Percentiles rank a stretch among this genome's conserved stretches.
Conservation (phyloP, 2,797 vertebrate genomes). For the Sciurus carolinensis region DNA sequence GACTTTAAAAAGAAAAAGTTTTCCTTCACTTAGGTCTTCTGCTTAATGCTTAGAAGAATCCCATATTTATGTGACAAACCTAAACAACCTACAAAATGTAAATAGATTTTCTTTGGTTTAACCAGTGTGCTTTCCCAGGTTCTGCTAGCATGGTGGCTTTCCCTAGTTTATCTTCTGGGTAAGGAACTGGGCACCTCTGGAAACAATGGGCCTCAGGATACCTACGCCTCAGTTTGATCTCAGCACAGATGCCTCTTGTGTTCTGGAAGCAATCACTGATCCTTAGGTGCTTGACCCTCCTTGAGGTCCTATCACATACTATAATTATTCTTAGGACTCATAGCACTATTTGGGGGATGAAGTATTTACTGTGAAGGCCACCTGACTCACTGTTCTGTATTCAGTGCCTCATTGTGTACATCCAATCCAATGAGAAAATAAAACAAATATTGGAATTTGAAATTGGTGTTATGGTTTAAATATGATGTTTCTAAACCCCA, state of each 20-base stretch:
- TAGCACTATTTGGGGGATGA: background rate
- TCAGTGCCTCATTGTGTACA: background rate
- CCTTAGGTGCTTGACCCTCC: background rate
- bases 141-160: background rate
- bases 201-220: background rate
- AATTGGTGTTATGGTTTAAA: background rate
- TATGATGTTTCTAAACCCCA: no score
- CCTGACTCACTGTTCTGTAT: background rate
- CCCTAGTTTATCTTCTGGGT: background rate
- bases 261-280: background rate
- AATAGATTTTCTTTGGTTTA: background rate
- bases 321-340: background rate
- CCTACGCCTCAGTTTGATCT: background rate
- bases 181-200: background rate
- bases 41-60: background rate
- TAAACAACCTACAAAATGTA: slow-evolving; percentile 18
- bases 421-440: background rate
- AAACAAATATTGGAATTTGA: background rate
- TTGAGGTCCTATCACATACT: background rate
- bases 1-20: background rate
- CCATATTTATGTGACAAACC: background rate
- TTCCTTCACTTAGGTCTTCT: slow-evolving; percentile 28
- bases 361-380: background rate
- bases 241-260: background rate
- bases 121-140: background rate